Evolutionary conservation across 2,797 vertebrate genomes (phyloP).

Genomic region (Cheirogaleus major): DNA sequence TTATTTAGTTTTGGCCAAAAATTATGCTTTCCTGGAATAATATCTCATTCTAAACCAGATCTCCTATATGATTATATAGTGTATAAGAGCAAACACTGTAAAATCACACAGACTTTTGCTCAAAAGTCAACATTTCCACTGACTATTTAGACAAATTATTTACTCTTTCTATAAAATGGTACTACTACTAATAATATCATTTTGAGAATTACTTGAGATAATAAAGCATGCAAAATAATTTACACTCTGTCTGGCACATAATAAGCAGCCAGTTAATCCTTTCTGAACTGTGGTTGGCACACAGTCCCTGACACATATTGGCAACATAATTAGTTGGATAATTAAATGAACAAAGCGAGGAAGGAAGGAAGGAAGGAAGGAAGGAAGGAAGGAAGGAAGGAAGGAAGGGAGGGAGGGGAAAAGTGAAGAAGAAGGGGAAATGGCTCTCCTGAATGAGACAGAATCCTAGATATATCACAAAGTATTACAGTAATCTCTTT

Average conservation of each 20-base stretch:
- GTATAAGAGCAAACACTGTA: background rate
- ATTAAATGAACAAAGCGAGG: background rate
- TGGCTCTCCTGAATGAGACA: background rate
- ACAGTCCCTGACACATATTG: background rate
- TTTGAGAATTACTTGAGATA: background rate
- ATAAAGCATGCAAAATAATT: background rate
- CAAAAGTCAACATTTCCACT: background rate
- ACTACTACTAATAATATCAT: background rate
- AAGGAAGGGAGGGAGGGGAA: background rate
- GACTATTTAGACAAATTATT: background rate
- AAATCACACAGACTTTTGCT: background rate
- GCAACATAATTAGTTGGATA: background rate
- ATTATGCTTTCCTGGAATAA: background rate
- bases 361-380: background rate
- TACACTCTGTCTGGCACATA: background rate
- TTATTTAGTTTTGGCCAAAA: background rate
- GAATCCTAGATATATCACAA: background rate
- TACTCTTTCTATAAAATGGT: background rate
- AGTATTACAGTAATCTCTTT: background rate
- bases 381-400: no score
- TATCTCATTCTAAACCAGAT: background rate
- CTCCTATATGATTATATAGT: background rate
- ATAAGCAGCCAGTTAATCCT: background rate
- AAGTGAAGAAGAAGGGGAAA: background rate
- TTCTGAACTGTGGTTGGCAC: background rate